These are phyloP conservation scores for Mesopsocus fuscifrons DNA, from an alignment of 2,888 invertebrate species.

Conservation along the genomic window DNA sequence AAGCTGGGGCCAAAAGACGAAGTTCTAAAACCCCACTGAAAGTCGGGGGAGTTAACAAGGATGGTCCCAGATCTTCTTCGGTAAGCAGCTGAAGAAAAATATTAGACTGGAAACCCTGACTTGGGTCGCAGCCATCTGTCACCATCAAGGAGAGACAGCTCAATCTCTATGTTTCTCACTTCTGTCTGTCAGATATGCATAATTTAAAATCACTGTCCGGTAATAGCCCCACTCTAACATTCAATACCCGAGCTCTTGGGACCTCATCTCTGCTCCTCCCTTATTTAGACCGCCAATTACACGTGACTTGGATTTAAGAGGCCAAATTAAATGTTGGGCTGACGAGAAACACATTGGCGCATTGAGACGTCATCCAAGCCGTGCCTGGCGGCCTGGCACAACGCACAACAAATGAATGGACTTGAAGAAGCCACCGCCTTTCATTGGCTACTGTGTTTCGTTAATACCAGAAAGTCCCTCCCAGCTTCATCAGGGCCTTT, in stretches of 20 bases:
- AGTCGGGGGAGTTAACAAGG: no score
- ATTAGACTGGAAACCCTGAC: not conserved
- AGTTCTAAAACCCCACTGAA: no score
- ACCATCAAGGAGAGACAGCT: slow-evolving; percentile 9
- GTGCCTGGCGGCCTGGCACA: no score
- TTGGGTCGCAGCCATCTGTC: slow-evolving; percentile 2
- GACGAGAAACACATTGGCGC: not conserved
- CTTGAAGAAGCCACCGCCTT: no score
- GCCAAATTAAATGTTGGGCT: not conserved
- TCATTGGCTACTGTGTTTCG: no score
- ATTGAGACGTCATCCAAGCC: not conserved
- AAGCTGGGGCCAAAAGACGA: no score
- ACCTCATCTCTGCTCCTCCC: not conserved
- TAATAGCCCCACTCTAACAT: slow-evolving; percentile 6
- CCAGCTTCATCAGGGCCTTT: no score
- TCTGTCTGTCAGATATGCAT: slow-evolving; percentile 8
- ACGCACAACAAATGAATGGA: no score
- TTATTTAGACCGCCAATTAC: not conserved
- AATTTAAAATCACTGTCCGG: slow-evolving; percentile 7
- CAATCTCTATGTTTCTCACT: slow-evolving; percentile 4
- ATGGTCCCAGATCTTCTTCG: no score
- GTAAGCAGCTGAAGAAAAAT: no score
- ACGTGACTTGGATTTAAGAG: not conserved
- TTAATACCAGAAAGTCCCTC: no score
- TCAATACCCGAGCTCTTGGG: slow-evolving; percentile 5